Evolutionary conservation across 2,888 invertebrate species (phyloP).

Genomic region (Pollenia angustigena): DNA sequence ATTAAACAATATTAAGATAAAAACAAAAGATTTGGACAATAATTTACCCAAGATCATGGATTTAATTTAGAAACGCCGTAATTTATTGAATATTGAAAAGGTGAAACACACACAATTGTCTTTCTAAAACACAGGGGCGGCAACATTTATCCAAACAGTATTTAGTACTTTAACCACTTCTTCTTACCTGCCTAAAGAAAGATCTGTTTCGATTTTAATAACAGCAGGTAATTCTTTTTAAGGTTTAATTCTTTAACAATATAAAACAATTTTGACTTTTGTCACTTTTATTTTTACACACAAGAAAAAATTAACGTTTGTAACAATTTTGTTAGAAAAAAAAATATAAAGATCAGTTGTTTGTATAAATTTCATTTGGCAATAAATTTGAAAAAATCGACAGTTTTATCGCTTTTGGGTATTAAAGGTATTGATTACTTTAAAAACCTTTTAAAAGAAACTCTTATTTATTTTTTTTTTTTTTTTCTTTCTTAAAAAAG

Average conservation of each 20-base stretch:
- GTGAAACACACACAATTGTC: slow-evolving; percentile 24
- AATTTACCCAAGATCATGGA: slow-evolving; percentile 42
- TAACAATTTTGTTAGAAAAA: slow-evolving; percentile 7
- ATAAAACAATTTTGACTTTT: slow-evolving; percentile 62
- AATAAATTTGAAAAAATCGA: slow-evolving; percentile 81
- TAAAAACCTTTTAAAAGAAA: slow-evolving; percentile 47
- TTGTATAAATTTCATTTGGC: slow-evolving; percentile 71
- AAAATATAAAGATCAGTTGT: slow-evolving; percentile 59
- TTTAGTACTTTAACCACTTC: slow-evolving; percentile 33
- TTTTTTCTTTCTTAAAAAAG: background rate
- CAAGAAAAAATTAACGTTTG: slow-evolving; percentile 31
- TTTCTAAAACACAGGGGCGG: slow-evolving; percentile 45
- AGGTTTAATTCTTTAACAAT: slow-evolving; percentile 10
- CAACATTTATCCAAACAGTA: slow-evolving; percentile 65
- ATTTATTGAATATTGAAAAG: slow-evolving; percentile 72
- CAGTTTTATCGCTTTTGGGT: slow-evolving; percentile 78
- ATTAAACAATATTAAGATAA: slow-evolving; percentile 63
- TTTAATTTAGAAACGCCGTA: slow-evolving; percentile 67
- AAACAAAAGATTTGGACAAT: slow-evolving; percentile 47
- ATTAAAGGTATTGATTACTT: slow-evolving; percentile 65
- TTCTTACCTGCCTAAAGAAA: slow-evolving; percentile 43
- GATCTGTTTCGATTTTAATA: slow-evolving; percentile 28
- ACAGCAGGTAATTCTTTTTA: slow-evolving; percentile 66
- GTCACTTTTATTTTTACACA: slow-evolving; percentile 67
- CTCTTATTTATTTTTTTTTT: slow-evolving; percentile 13